A percentile compares a stretch with the other conserved stretches of the same genome.
Evolutionary conservation across 2,888 invertebrate genomes (phyloP).

Genomic region (Pristionchus arcanus): DNA sequence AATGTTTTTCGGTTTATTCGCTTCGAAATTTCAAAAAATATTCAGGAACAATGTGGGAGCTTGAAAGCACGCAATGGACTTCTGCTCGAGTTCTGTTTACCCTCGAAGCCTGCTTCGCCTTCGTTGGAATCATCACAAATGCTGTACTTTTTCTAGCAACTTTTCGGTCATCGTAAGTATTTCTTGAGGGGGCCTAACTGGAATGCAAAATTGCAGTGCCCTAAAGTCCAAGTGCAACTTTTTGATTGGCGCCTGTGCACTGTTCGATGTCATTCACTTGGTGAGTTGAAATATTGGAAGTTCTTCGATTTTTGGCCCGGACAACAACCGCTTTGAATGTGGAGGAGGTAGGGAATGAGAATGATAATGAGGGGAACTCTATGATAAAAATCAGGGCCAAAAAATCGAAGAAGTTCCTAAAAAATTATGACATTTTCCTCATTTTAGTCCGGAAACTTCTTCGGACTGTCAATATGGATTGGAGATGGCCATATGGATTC

Average conservation of each 20-base stretch:
- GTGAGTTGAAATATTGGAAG: neutral
- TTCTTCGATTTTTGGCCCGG: too few relatives aligned
- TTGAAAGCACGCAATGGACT: neutral
- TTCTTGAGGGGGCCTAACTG: neutral
- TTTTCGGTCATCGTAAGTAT: neutral
- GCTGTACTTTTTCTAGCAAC: neutral
- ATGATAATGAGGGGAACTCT: too few relatives aligned
- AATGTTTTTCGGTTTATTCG: neutral
- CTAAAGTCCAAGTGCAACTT: neutral
- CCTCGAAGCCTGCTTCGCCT: neutral
- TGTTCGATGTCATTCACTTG: constrained; percentile 16
- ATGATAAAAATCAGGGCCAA: too few relatives aligned
- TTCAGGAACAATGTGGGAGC: neutral
- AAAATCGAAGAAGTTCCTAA: too few relatives aligned
- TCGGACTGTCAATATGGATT: neutral
- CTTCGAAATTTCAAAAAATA: neutral
- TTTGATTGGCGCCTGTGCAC: neutral
- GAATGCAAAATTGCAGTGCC: neutral
- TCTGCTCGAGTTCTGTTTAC: neutral
- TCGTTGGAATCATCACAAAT: neutral
- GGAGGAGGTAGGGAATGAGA: too few relatives aligned
- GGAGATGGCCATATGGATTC: neutral
- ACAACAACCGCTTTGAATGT: too few relatives aligned
- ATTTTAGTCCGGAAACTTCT: neutral
- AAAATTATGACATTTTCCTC: neutral